Conservation (phyloP, 2,797 vertebrate genomes). For the Hippoglossus hippoglossus region DNA sequence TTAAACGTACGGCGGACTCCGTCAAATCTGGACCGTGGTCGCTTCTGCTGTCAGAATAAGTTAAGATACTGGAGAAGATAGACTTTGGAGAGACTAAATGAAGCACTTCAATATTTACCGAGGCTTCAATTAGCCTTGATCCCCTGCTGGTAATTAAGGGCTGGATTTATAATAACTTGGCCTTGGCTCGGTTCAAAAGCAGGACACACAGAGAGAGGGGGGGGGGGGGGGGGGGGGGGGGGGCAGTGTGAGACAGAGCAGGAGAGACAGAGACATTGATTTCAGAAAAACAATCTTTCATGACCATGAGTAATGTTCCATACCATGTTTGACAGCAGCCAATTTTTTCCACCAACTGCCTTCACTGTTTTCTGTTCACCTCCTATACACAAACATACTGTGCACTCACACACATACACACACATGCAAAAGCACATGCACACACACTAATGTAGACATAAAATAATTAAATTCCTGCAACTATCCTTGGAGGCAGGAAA, state of each 20-base stretch:
- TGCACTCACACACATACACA: constrained; percentile 1
- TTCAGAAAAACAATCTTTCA: constrained; percentile 63
- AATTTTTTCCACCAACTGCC: constrained; percentile 12
- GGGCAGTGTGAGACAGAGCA: constrained; percentile 19
- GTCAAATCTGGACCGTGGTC: constrained; percentile 42
- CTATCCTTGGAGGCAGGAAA: constrained; percentile 64
- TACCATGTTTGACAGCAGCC: constrained; percentile 38
- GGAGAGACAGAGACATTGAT: constrained; percentile 58
- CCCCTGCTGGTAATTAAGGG: constrained; percentile 62
- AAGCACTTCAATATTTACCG: constrained; percentile 68
- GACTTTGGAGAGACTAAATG: constrained; percentile 58
- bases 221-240: neutral
- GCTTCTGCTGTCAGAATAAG: constrained; percentile 41
- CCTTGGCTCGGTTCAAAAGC: constrained; percentile 47
- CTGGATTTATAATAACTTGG: constrained; percentile 61
- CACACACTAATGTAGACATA: constrained; percentile 26
- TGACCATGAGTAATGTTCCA: constrained; percentile 49
- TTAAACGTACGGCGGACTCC: constrained; percentile 45
- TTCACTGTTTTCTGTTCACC: neutral
- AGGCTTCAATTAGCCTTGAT: constrained; percentile 67
- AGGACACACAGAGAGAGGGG: constrained; percentile 32
- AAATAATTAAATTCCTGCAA: constrained; percentile 54
- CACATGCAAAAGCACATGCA: too few relatives aligned
- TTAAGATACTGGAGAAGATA: constrained; percentile 57
- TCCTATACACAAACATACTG: constrained; percentile 13